Evolutionary conservation across 1,140 invertebrate genomes (phyloP), one percentile per base, ranked within the genome.

Genomic region (Drosophila chauvacae): DNA sequence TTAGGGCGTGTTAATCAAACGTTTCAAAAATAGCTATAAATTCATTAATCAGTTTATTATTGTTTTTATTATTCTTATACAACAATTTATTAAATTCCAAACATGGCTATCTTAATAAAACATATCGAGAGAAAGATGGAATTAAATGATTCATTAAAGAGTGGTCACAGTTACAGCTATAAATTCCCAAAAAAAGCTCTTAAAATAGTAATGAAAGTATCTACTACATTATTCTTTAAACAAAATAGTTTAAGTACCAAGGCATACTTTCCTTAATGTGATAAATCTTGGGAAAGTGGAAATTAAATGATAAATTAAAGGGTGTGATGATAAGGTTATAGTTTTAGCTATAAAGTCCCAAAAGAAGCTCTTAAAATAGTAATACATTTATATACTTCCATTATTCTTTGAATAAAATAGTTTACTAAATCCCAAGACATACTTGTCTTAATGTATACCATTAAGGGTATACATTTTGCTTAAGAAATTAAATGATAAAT

Each of bases 401-500:
- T 44, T 18, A 18, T 44, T 5, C 16, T 7, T 41, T 30, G 1
- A 30, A 10, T 1, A n/a, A 42, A n/a, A n/a, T 42, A 42, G 7
- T 4, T n/a, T 30, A 33, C 13, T 13, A 18, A 18, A 33, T 7
- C 10, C 5, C 18, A 30, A 58, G 10, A 13, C 11, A 30, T 14
- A 3, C 10, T 14, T 26, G 9, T 7, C 14, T 14, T 23, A 14
- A 42, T 59, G 20, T 23, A 23, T 23, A 23, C 20, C 20, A 23
- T 23, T 23, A 23, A 23, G 20, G 7, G 20, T 23, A 28, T 4
- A 13, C 7, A 20, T 59, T 18, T 11, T 16, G 14, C 6, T 0
- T 16, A 41, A 30, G 18, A 11, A 23, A 60, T 60, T 33, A 42
- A 35, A 53, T 45, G 47, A 53, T 61, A 53, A 37, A 61, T 61